A percentile compares a stretch with the other conserved stretches of the same genome.
Evolutionary conservation across 92 coral and sea anemone genomes (phyloP).

Genomic region (Zoanthus sansibaricus): DNA sequence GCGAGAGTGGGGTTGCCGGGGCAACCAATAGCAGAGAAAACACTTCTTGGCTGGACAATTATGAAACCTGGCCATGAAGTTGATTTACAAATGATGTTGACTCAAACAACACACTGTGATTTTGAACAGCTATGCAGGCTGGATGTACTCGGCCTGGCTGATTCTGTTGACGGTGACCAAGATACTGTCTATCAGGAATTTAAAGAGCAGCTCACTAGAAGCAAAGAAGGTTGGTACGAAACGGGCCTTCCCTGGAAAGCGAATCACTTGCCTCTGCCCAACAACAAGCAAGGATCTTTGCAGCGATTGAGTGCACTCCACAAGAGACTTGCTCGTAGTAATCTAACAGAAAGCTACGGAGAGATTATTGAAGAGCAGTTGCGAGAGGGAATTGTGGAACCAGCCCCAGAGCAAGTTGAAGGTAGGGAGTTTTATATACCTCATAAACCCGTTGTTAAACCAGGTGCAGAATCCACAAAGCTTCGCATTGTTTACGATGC

Average conservation of each 20-base stretch:
- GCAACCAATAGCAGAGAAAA: slow-evolving; percentile 62
- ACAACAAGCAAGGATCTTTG: slow-evolving; percentile 1
- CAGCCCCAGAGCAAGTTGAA: background rate
- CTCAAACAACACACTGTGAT: slow-evolving; percentile 26
- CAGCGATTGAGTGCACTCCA: background rate
- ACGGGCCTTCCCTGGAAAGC: slow-evolving; percentile 7
- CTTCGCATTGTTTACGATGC: slow-evolving; percentile 13
- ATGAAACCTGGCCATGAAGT: slow-evolving; percentile 65
- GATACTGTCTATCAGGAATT: background rate
- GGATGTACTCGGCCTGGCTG: slow-evolving; percentile 62
- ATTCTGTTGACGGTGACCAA: slow-evolving; percentile 50
- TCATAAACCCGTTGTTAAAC: slow-evolving; percentile 24
- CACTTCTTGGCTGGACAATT: slow-evolving; percentile 46
- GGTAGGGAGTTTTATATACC: slow-evolving; percentile 33
- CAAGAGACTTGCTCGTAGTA: slow-evolving; percentile 20
- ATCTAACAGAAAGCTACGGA: slow-evolving; percentile 7
- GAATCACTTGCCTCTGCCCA: background rate
- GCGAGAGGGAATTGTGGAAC: slow-evolving; percentile 21
- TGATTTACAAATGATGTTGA: slow-evolving; percentile 12
- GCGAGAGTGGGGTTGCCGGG: slow-evolving; percentile 22
- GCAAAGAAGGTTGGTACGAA: background rate
- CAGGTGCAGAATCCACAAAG: slow-evolving; percentile 18
- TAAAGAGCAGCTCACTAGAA: slow-evolving; percentile 8
- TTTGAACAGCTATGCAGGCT: slow-evolving; percentile 55
- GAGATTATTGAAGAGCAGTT: slow-evolving; percentile 30